Base-by-base conservation (phyloP, 2,113 vertebrate genomes). In the Centrocercus urophasianus region DNA sequence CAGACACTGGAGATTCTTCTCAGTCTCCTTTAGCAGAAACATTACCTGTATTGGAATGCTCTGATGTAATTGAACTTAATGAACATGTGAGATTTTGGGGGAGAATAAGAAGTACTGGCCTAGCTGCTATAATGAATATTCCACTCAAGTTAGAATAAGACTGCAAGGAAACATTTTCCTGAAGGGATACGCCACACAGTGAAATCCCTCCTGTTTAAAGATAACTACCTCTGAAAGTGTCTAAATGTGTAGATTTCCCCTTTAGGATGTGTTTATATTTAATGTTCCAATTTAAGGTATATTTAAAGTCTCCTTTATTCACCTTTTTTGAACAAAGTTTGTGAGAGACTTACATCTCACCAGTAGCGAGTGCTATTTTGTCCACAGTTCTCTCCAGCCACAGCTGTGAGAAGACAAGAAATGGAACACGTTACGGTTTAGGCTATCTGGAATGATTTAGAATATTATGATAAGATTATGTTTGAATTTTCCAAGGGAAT, bases 381-480 rank as follows among this genome's bases (percentile, higher is more conserved):
- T 13, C 43, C 77, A 48, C 15, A 43, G 2, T 93, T 76, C 59
- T 78, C 6, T 89, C 24, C 47, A 73, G 64, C 83, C 61, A 83
- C 45, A 63, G 20, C n/a, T 70, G 11, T 63, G 54, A 15, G 59
- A 86, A 91, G 57, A 40, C 57, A 80, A 86, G 76, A 86, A 74
- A 66, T 21, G 88, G 45, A 86, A 90, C 48, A 87, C 81, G 85
- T 50, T 36, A 25, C 34, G 48, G 87, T 87, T 93, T 77, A 80
- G 72, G 70, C 45, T 83, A 61, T 81, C 65, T 74, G 21, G 56
- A 71, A 65, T 81, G n/a, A 47, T 59, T 69, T 69, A 47, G n/a
- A 74, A 81, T 50, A 56, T 59, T 77, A 79, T 76, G 6, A 72
- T 85, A 76, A 85, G 66, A 88, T 90, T 80, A 71, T 71, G 32